These are phyloP conservation scores for Cylindroiulus punctatus DNA, from an alignment of 2,888 invertebrate genomes.

Conservation along the genomic window DNA sequence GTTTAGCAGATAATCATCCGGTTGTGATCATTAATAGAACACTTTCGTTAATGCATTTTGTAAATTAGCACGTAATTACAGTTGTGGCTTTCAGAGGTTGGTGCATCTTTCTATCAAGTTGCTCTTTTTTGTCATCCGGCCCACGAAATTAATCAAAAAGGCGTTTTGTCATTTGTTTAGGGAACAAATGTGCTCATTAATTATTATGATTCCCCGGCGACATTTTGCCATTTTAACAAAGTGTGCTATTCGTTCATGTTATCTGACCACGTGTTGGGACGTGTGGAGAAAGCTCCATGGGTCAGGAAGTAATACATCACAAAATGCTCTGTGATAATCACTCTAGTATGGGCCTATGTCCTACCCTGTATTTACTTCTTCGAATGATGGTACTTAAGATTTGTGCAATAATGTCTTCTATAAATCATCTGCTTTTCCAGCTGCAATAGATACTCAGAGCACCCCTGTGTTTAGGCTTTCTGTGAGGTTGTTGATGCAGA, in stretches of 20 bases:
- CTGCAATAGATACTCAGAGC: no score
- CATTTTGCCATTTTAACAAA: not conserved
- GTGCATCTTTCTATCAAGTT: no score
- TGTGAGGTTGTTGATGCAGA: not conserved
- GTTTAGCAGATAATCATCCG: no score
- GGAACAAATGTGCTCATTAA: slow-evolving; percentile 11
- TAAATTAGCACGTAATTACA: no score
- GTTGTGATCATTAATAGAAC: no score
- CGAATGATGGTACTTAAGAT: not conserved
- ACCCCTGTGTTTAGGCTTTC: no score
- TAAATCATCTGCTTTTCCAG: no score
- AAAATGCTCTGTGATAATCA: no score
- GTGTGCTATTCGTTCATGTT: not conserved
- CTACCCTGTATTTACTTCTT: not conserved
- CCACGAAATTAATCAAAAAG: not conserved
- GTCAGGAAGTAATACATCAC: not conserved
- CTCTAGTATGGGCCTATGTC: no score
- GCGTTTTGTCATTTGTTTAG: slow-evolving; percentile 34
- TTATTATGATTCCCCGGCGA: not conserved
- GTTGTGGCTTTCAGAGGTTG: no score
- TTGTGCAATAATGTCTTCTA: not conserved
- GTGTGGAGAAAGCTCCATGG: not conserved
- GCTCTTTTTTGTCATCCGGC: not conserved
- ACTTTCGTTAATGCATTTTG: no score
- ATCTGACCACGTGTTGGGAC: slow-evolving; percentile 13